These are phyloP conservation scores for Pangasius sanitwongsei DNA, from an alignment of 2,797 vertebrate species.

Conservation along the genomic window DNA sequence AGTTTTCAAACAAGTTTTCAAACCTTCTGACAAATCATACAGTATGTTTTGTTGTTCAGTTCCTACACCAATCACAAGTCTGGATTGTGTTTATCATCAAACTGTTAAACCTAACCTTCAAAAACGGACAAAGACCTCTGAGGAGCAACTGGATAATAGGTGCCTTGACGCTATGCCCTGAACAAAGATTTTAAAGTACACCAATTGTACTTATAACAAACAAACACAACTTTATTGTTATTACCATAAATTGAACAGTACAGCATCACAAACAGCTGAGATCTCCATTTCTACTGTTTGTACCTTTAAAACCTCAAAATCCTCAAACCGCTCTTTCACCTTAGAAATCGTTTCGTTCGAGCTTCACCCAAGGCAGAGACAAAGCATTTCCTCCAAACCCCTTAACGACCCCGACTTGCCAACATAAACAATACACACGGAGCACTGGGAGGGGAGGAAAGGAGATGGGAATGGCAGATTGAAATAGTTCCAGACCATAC, in stretches of 20 bases:
- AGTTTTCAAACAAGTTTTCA: not conserved
- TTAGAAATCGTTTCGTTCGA: conserved; percentile 34
- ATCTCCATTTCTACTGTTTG: conserved; percentile 2
- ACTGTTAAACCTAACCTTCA: not conserved
- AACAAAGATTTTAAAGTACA: not conserved
- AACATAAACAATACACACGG: conserved; percentile 54
- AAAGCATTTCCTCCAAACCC: conserved; percentile 47
- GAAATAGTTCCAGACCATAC: conserved; percentile 66
- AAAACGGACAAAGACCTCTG: not conserved
- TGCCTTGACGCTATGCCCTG: not conserved
- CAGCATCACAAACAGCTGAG: not conserved
- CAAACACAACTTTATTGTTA: not conserved
- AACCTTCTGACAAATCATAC: not conserved
- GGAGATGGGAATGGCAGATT: conserved; percentile 63
- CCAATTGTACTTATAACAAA: not conserved
- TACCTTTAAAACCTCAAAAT: not conserved
- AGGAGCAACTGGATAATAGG: not conserved
- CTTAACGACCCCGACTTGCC: conserved; percentile 50
- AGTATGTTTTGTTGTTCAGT: not conserved
- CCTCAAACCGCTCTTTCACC: conserved; percentile 29
- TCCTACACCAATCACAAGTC: not conserved
- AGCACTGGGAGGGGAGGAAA: conserved; percentile 37
- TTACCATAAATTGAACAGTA: not conserved
- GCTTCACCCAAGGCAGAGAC: conserved; percentile 35
- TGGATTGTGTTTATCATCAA: not conserved